A percentile compares a stretch with the other conserved stretches of the same genome.
These are phyloP conservation scores for Acrobasis suavella DNA, from an alignment of 2,888 invertebrate genomes.

Conservation along the genomic window DNA sequence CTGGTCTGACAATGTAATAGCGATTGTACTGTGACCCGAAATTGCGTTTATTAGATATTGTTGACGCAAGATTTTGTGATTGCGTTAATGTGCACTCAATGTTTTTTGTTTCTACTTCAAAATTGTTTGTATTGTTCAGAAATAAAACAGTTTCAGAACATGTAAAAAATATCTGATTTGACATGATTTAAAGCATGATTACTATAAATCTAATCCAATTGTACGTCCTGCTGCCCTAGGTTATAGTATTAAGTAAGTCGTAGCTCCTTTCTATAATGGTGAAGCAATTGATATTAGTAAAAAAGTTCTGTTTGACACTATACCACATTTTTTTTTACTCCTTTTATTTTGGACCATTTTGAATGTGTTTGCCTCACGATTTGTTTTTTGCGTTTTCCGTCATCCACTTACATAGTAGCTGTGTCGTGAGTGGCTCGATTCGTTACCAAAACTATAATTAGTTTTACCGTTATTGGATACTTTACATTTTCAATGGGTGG, in stretches of 20 bases:
- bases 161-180: too few species aligned
- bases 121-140: neutral
- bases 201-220: too few species aligned
- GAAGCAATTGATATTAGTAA: conserved; percentile 25
- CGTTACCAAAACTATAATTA: conserved; percentile 73
- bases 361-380: conserved; percentile 66
- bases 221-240: too few species aligned
- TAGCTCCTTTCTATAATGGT: too few species aligned
- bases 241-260: too few species aligned
- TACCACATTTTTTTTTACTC: conserved; percentile 47
- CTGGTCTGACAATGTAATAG: conserved; percentile 23
- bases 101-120: conserved; percentile 24
- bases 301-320: conserved; percentile 40
- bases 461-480: conserved; percentile 69
- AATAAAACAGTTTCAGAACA: too few species aligned
- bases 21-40: conserved; percentile 16
- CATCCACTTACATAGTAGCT: conserved; percentile 53
- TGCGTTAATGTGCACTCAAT: conserved; percentile 26
- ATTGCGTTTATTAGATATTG: conserved; percentile 15
- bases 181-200: too few species aligned
- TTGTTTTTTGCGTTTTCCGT: conserved; percentile 65
- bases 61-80: conserved; percentile 17
- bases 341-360: conserved; percentile 53
- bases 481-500: conserved; percentile 66
- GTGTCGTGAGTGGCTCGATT: conserved; percentile 72